Evolutionary conservation across 2,113 vertebrate species (phyloP).

Genomic region (Tupaia tana): DNA sequence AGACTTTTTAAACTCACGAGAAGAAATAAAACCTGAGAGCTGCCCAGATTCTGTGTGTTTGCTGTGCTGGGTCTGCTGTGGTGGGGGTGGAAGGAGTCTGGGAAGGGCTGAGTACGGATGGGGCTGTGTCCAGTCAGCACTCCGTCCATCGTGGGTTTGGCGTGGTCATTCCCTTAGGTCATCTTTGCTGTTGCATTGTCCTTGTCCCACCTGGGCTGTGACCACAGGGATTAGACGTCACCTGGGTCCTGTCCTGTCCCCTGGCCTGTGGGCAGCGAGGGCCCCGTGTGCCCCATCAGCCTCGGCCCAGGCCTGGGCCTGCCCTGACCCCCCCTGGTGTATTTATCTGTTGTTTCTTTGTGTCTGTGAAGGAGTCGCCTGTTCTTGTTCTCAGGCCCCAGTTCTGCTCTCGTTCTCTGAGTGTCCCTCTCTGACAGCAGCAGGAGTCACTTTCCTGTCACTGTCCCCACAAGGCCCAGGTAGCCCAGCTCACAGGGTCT

Average conservation of each 20-base stretch:
- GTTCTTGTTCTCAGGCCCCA: not conserved
- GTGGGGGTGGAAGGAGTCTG: too few species aligned
- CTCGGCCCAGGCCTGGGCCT: too few species aligned
- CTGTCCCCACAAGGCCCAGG: too few species aligned
- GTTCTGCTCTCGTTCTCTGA: not conserved
- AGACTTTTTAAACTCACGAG: not conserved
- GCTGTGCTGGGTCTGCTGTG: not conserved
- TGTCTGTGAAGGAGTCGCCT: not conserved
- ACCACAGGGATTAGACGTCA: not conserved
- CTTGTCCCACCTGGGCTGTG: too few species aligned
- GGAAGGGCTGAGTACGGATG: too few species aligned
- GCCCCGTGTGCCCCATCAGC: not conserved
- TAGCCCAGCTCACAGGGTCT: too few species aligned
- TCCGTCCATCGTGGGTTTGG: too few species aligned
- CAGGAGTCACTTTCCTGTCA: too few species aligned
- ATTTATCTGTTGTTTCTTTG: not conserved
- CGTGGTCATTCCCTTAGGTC: too few species aligned
- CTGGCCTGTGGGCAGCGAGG: not conserved
- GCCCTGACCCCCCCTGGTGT: not conserved
- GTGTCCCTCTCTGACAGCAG: not conserved
- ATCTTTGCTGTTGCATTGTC: too few species aligned
- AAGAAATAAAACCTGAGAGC: slow-evolving; percentile 7
- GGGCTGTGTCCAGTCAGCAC: too few species aligned
- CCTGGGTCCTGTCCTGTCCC: not conserved
- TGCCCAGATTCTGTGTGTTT: not conserved